These are phyloP conservation scores for Sclerurus mexicanus DNA, from an alignment of 2,113 vertebrate genomes.

Conservation along the genomic window DNA sequence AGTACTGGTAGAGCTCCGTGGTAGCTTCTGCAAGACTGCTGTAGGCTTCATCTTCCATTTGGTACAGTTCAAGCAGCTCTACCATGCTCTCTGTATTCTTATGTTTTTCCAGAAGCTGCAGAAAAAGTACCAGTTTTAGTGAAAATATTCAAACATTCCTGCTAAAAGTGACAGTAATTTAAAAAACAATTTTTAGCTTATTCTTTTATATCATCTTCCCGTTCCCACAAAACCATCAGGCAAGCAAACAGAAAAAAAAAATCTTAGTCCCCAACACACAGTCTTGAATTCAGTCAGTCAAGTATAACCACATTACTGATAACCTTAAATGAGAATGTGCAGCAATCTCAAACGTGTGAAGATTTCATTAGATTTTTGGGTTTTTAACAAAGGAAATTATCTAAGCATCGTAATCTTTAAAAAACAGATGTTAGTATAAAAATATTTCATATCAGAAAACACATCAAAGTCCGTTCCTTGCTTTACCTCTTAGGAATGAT, in stretches of 20 bases:
- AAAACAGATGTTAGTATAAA: background rate
- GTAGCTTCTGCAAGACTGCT: constrained; percentile 90
- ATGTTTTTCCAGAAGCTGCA: constrained; percentile 91
- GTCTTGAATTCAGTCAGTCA: background rate
- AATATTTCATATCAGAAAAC: background rate
- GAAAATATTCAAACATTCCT: background rate
- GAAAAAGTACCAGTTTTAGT: background rate
- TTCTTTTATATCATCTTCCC: background rate
- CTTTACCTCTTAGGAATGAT: background rate
- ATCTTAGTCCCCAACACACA: background rate
- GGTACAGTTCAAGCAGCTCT: constrained; percentile 91
- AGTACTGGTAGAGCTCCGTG: constrained; percentile 93
- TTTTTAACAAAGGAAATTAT: background rate
- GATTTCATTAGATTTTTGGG: background rate
- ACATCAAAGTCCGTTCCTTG: background rate
- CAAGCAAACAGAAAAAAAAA: background rate
- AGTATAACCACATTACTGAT: background rate
- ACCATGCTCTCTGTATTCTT: constrained; percentile 93
- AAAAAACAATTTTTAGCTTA: background rate
- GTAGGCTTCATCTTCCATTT: constrained; percentile 91
- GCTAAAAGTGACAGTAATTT: background rate
- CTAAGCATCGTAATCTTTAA: background rate
- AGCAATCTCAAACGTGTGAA: background rate
- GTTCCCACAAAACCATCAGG: background rate
- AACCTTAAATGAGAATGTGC: background rate